Evolutionary conservation across 2,888 invertebrate genomes (phyloP), one percentile per base, ranked within the genome.

Genomic region (Drosophila macrothrix): DNA sequence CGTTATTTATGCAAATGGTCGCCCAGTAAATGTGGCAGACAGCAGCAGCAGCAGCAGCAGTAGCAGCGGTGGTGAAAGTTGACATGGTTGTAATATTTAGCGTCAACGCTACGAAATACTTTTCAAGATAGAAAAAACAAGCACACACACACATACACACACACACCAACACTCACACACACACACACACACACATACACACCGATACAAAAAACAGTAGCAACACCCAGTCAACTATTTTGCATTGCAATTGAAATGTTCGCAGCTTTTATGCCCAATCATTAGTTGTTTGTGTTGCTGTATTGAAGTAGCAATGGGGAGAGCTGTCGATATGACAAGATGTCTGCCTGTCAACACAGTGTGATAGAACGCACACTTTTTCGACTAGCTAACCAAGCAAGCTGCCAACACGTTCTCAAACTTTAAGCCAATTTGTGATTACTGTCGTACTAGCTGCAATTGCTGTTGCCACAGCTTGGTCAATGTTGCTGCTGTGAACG

Each of bases 171-270:
- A 54, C 31, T 41, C 12, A 54, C 60, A 41, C 10, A 14, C 31
- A 12, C 60, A 33, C 16, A 39, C 41, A 28, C 39, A n/a, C 3
- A 33, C 31, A 33, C 33, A 29, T 2, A 55, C 39, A 50, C 33
- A 41, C 39, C 31, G 4, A 46, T 22, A 53, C 14, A 53, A 7
- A 4, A 14, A 53, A 31, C 52, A 52, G 28, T 16, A 58, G 39
- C 59, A 46, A 52, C 65, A 71, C 46, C 73, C 61, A 56, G 67
- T 69, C 70, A 65, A 79, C 84, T 79, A 80, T 85, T 85, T 90
- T 88, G 71, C 83, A 90, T 88, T 80, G 71, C 82, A 85, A 90
- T 90, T 80, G 88, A 88, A 85, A 84, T 84, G 85, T 78, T 74
- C 65, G 54, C 85, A 71, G 78, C 69, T 79, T 76, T 84, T 83